Percentiles rank a stretch among this genome's conserved stretches.
phyloP scores from a whole-genome alignment of 2,113 vertebrate species.

The Lepus timidus region DNA sequence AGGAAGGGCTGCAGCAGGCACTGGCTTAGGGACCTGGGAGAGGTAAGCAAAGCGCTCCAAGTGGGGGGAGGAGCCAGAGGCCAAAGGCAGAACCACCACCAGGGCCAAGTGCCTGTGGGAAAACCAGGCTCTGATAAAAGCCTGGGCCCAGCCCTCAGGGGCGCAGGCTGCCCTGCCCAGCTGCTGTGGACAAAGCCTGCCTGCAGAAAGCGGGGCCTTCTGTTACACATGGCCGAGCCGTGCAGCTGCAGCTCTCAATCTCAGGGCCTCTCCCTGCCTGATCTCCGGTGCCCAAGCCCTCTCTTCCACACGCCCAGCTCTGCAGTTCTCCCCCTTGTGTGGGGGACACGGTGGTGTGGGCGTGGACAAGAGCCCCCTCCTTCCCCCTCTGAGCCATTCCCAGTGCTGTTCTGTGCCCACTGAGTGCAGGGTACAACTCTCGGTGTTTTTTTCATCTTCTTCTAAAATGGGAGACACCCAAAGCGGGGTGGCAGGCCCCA shows the following conservation, averaged over 20 bases:
- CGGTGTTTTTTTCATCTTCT: not conserved
- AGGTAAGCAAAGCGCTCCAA: conserved; percentile 4
- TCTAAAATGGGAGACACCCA: not conserved
- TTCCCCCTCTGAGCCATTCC: not conserved
- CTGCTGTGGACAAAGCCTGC: not conserved
- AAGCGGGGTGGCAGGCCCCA: not conserved
- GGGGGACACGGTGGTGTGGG: no score
- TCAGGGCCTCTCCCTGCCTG: not conserved
- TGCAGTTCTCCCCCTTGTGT: not conserved
- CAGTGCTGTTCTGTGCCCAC: not conserved
- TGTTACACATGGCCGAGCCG: rapidly evolving
- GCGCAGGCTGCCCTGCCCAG: not conserved
- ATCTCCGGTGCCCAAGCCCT: not conserved
- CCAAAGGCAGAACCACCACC: not conserved
- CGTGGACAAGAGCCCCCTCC: not conserved
- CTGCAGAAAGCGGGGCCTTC: not conserved
- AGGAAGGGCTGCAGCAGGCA: not conserved
- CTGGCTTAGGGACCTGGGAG: not conserved
- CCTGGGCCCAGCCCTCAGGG: not conserved
- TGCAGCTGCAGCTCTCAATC: conserved; percentile 23
- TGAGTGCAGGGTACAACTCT: not conserved
- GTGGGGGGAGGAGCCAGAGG: not conserved
- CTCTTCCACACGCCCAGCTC: not conserved
- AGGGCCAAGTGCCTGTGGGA: not conserved
- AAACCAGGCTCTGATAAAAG: not conserved